These are phyloP conservation scores for Stenichneumon culpator DNA, from an alignment of 2,888 invertebrate species.

Conservation along the genomic window DNA sequence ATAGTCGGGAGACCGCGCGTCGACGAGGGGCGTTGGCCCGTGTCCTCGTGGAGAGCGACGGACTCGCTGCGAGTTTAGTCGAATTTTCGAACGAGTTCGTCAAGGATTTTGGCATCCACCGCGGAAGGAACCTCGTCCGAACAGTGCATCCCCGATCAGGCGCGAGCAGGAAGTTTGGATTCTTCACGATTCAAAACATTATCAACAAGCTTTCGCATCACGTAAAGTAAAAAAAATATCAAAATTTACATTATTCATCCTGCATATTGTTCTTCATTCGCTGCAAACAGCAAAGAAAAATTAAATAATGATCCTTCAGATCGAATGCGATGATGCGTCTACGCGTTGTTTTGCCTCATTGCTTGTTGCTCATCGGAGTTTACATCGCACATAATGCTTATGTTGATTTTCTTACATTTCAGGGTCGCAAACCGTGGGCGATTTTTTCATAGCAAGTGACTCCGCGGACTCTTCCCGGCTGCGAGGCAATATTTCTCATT, in stretches of 20 bases:
- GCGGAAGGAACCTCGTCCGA: conserved; percentile 20
- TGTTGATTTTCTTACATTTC: conserved; percentile 38
- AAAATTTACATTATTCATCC: neutral
- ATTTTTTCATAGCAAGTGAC: conserved; percentile 12
- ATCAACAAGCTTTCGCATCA: conserved; percentile 37
- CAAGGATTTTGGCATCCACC: conserved; percentile 35
- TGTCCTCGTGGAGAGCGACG: conserved; percentile 62
- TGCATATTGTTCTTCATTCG: neutral
- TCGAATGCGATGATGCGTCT: neutral
- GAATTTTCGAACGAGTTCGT: conserved; percentile 27
- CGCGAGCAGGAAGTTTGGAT: neutral
- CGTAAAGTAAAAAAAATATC: conserved; percentile 45
- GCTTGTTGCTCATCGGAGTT: conserved; percentile 31
- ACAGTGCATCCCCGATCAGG: neutral
- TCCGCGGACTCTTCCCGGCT: neutral
- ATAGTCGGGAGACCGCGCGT: conserved; percentile 78
- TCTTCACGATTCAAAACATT: conserved; percentile 19
- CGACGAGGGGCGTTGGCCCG: conserved; percentile 83
- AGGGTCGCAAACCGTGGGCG: conserved; percentile 14
- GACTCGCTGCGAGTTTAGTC: conserved; percentile 46
- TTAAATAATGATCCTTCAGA: neutral
- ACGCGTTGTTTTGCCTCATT: neutral
- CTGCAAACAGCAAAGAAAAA: neutral
- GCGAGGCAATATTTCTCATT: conserved; percentile 8
- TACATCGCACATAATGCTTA: neutral